Evolutionary conservation across 2,888 invertebrate genomes (phyloP).

Genomic region (Drosophila stalkeri): DNA sequence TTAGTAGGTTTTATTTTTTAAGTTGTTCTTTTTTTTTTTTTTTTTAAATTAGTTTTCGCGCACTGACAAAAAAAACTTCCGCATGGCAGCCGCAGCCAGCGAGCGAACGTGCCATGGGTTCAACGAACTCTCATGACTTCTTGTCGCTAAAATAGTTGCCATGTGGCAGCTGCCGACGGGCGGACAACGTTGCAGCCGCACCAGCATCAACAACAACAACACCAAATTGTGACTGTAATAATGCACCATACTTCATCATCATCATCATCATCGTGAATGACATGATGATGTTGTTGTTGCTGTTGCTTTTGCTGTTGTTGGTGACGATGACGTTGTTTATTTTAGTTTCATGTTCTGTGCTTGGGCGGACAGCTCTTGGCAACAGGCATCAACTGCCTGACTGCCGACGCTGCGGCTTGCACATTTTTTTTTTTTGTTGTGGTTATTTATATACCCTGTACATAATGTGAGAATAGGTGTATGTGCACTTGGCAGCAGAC

Average conservation of each 20-base stretch:
- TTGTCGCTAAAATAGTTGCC: slow-evolving; percentile 76
- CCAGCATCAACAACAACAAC: slow-evolving; percentile 15
- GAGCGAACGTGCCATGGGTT: slow-evolving; percentile 35
- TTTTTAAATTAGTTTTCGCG: slow-evolving; percentile 47
- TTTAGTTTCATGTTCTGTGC: slow-evolving; percentile 71
- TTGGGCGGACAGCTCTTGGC: slow-evolving; percentile 68
- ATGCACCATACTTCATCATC: slow-evolving; percentile 26
- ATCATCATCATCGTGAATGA: slow-evolving; percentile 26
- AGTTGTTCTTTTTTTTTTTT: slow-evolving; percentile 5
- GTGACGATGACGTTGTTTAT: slow-evolving; percentile 64
- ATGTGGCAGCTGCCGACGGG: slow-evolving; percentile 61
- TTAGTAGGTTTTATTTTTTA: slow-evolving; percentile 45
- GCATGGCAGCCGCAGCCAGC: slow-evolving; percentile 35
- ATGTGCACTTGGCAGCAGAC: neutral
- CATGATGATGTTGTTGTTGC: slow-evolving; percentile 24
- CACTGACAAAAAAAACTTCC: slow-evolving; percentile 37
- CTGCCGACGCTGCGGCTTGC: slow-evolving; percentile 39
- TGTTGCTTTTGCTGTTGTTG: slow-evolving; percentile 18
- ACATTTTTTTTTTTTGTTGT: neutral
- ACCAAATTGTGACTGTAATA: slow-evolving; percentile 36
- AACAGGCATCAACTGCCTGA: slow-evolving; percentile 28
- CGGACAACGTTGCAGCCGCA: slow-evolving; percentile 32
- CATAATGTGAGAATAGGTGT: neutral
- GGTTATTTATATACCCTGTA: slow-evolving; percentile 15
- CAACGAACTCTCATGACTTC: slow-evolving; percentile 70